Base-by-base conservation (phyloP, 2,113 vertebrate species). In the Monarcha castaneiventris region DNA sequence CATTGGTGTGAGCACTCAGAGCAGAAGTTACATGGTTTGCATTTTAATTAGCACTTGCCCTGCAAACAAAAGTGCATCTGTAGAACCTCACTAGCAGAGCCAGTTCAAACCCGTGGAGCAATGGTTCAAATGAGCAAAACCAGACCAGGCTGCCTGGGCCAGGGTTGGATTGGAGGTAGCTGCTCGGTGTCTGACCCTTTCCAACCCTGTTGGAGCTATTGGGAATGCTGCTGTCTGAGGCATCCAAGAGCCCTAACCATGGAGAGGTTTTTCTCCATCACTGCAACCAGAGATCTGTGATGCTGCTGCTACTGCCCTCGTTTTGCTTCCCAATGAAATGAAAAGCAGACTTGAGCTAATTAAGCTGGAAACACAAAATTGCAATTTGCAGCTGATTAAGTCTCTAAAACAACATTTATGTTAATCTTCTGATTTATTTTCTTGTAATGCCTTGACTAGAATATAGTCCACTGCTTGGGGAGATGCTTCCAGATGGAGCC, bases 331-430 rank as follows among this genome's bases (percentile, higher is more conserved):
- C 79, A 32, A 10, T 2, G 17, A 33, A 71, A 21, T n/a, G 48
- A 22, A 79, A 90, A 41, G 13, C 68, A 62, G 83, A 63, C 79
- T 79, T 6, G 7, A 67, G 89, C 84, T 89, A 84, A 94, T 94
- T 69, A 71, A 78, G 56, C 87, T 84, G 69, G 64, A 91, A 94
- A 84, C n/a, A 33, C 18, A 84, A 84, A 71, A 41, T 48, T 63
- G 78, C 84, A 75, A 87, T 94, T 94, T 81, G 68, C 74, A 81
- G 74, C 77, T 87, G 80, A 91, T 95, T 94, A 95, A 64, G 72
- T 81, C 80, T 94, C 96, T 89, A 93, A 93, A 81, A 82, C 73
- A 67, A 33, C 73, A 55, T 94, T 93, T 77, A 55, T 81, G 68
- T 91, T 94, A 89, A 87, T 81, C 64, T 89, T 11, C 83, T 95